phyloP scores from a whole-genome alignment of 2,797 vertebrate genomes.

The Falco novaeseelandiae region DNA sequence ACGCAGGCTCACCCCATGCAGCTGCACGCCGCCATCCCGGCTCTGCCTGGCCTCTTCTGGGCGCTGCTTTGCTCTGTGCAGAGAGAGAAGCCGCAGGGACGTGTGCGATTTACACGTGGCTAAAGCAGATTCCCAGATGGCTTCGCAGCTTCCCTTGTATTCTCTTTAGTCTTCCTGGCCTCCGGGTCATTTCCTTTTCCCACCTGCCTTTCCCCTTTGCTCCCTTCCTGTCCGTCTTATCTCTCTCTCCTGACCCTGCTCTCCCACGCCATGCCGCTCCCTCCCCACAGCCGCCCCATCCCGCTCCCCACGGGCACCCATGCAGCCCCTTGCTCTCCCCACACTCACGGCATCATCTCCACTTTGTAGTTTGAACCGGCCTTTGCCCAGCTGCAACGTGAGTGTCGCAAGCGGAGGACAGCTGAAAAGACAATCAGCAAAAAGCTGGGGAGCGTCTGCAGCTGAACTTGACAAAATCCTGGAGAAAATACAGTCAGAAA shows the following conservation, averaged over 20 bases:
- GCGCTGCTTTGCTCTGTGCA: background rate
- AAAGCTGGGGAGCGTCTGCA: background rate
- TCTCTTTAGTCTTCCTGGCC: constrained; percentile 58
- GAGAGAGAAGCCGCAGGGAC: background rate
- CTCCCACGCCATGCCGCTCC: background rate
- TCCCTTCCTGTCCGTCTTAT: constrained; percentile 49
- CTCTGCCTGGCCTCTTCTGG: background rate
- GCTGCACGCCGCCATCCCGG: background rate
- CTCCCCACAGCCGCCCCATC: background rate
- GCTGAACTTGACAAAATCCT: background rate
- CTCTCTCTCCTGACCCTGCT: background rate
- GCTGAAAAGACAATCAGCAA: background rate
- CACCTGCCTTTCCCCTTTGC: constrained; percentile 47
- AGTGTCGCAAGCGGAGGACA: background rate
- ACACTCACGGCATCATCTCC: constrained; percentile 7
- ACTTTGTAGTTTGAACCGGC: background rate
- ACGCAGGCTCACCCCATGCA: background rate
- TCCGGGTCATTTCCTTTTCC: constrained; percentile 55
- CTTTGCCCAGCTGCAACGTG: background rate
- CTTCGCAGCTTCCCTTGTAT: constrained; percentile 57
- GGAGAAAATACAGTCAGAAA: background rate
- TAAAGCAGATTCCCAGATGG: constrained; percentile 68
- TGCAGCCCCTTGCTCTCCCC: background rate
- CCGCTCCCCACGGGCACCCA: accelerated
- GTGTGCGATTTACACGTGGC: background rate